Conservation (phyloP, 2,888 invertebrate species). For the Lasioglossum lativentre region DNA sequence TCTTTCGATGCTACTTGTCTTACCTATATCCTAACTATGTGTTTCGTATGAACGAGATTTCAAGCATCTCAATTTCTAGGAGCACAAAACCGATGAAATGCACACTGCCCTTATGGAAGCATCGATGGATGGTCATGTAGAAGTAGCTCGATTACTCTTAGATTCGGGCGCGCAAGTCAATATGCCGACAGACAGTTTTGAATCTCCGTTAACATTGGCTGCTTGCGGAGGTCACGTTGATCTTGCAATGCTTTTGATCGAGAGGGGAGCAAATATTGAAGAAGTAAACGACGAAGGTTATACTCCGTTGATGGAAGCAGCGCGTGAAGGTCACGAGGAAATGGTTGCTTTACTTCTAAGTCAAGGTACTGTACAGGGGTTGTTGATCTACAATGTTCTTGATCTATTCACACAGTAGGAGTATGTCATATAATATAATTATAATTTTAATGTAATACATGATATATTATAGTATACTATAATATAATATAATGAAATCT, state of each 20-base stretch:
- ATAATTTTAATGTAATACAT: background rate
- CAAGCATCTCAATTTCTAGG: constrained; percentile 86
- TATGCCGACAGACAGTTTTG: constrained; percentile 99
- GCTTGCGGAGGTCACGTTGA: constrained; percentile 99
- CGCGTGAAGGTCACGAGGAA: constrained; percentile 98
- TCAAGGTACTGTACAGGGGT: constrained; percentile 87
- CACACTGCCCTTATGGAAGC: constrained; percentile 99
- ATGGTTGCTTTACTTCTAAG: constrained; percentile 97
- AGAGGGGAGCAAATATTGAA: constrained; percentile 99
- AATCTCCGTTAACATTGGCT: constrained; percentile 98
- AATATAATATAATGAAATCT: background rate
- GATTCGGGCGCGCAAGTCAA: constrained; percentile 99
- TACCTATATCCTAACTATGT: background rate
- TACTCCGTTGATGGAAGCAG: constrained; percentile 99
- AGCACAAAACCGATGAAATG: constrained; percentile 99
- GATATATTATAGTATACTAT: background rate
- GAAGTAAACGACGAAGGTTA: constrained; percentile 99
- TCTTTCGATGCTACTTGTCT: background rate
- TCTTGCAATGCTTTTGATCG: constrained; percentile 96
- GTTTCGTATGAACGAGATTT: background rate
- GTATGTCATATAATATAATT: background rate
- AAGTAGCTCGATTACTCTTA: constrained; percentile 96
- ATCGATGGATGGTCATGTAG: constrained; percentile 99
- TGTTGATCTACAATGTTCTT: background rate
- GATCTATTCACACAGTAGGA: background rate